Conservation (phyloP, 2,888 invertebrate species). For the Epinotia brunnichana region DNA sequence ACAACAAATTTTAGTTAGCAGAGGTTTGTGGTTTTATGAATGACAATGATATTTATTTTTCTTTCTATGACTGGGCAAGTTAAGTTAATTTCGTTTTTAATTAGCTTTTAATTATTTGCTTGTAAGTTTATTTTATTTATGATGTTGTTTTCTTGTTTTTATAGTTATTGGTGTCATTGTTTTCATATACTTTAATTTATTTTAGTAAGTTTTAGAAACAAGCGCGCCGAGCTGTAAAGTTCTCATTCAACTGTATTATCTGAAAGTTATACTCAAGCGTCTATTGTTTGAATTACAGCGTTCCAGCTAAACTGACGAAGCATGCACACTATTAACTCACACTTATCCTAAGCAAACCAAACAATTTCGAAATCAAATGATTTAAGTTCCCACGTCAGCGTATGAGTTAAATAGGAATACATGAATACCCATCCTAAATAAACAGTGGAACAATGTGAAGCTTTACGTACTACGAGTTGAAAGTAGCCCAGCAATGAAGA, state of each 20-base stretch:
- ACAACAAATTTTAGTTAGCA: too few species aligned
- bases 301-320: not conserved
- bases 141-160: too few species aligned
- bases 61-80: too few species aligned
- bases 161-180: too few species aligned
- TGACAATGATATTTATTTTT: too few species aligned
- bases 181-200: too few species aligned
- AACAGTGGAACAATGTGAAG: conserved; percentile 41
- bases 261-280: not conserved
- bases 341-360: conserved; percentile 34
- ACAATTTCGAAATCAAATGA: conserved; percentile 31
- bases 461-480: conserved; percentile 57
- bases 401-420: conserved; percentile 35
- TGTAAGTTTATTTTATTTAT: too few species aligned
- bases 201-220: too few species aligned
- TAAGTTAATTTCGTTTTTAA: too few species aligned
- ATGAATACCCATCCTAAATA: conserved; percentile 39
- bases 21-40: too few species aligned
- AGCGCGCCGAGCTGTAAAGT: too few species aligned
- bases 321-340: conserved; percentile 2
- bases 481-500: conserved; percentile 66
- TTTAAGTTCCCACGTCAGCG: conserved; percentile 33
- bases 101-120: too few species aligned
- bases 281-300: not conserved
- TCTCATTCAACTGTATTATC: not conserved